Evolutionary conservation across 2,888 invertebrate genomes (phyloP).

Genomic region (Branchipolynoe longqiensis): DNA sequence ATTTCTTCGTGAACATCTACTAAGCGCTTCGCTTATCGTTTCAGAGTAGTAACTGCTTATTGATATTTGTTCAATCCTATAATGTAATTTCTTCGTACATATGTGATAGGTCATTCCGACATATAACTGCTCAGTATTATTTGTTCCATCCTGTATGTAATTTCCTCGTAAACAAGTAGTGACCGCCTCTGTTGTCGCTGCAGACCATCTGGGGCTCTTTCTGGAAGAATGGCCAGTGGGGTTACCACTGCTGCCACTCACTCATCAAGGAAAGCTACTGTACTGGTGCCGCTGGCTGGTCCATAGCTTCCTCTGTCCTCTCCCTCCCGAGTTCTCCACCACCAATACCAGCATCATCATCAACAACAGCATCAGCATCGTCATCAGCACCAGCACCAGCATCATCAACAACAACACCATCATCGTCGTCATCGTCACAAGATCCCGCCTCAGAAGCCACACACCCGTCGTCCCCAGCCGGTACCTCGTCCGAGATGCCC

Average conservation of each 20-base stretch:
- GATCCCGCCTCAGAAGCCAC: neutral
- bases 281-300: conserved; percentile 83
- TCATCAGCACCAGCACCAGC: too few species aligned
- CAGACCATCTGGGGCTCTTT: conserved; percentile 95
- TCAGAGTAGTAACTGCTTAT: too few species aligned
- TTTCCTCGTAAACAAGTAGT: conserved; percentile 2
- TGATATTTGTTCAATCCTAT: too few species aligned
- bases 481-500: too few species aligned
- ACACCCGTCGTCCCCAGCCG: neutral
- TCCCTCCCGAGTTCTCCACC: neutral
- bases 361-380: too few species aligned
- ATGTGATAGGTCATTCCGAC: too few species aligned
- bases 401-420: neutral
- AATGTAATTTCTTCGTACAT: too few species aligned
- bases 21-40: too few species aligned
- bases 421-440: neutral
- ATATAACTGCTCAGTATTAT: neutral
- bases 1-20: too few species aligned
- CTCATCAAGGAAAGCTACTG: conserved; percentile 85
- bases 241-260: conserved; percentile 97
- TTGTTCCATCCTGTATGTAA: neutral
- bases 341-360: too few species aligned
- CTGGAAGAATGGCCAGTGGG: conserved; percentile 97
- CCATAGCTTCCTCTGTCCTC: neutral
- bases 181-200: too few species aligned